Conservation (phyloP, 2,113 vertebrate species). For the Sander vitreus region DNA sequence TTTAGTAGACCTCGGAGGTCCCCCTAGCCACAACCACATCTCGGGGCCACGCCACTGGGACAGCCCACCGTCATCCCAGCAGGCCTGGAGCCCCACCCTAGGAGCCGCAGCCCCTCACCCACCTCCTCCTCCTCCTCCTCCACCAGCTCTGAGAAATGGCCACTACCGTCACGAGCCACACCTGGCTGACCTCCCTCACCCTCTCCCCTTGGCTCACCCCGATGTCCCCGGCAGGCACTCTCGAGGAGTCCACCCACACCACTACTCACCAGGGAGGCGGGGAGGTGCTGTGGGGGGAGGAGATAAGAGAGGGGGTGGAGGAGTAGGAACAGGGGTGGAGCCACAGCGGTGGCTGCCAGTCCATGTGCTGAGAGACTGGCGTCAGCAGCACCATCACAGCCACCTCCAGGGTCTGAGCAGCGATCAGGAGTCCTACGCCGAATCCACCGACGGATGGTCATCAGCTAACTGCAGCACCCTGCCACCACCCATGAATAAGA, state of each 20-base stretch:
- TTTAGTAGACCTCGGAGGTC: slow-evolving; percentile 91
- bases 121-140: slow-evolving; percentile 76
- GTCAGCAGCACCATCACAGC: slow-evolving; percentile 86
- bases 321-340: slow-evolving; percentile 65
- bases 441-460: slow-evolving; percentile 98
- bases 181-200: slow-evolving; percentile 83
- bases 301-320: slow-evolving; percentile 69
- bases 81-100: slow-evolving; percentile 83
- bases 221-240: slow-evolving; percentile 85
- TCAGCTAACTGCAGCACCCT: slow-evolving; percentile 97
- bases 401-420: slow-evolving; percentile 83
- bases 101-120: slow-evolving; percentile 65
- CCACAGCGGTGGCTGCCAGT: slow-evolving; percentile 93
- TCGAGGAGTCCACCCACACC: slow-evolving; percentile 83
- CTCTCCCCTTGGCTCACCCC: slow-evolving; percentile 86
- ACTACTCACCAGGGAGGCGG: slow-evolving; percentile 84
- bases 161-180: slow-evolving; percentile 88
- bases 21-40: slow-evolving; percentile 83
- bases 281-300: slow-evolving; percentile 76
- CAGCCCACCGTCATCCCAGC: slow-evolving; percentile 81
- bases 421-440: slow-evolving; percentile 97
- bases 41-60: slow-evolving; percentile 85
- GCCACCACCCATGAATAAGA: slow-evolving; percentile 98
- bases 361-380: slow-evolving; percentile 93
- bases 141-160: slow-evolving; percentile 86